These are phyloP conservation scores for Blomia tropicalis DNA, from an alignment of 2,888 invertebrate genomes.

Conservation along the genomic window DNA sequence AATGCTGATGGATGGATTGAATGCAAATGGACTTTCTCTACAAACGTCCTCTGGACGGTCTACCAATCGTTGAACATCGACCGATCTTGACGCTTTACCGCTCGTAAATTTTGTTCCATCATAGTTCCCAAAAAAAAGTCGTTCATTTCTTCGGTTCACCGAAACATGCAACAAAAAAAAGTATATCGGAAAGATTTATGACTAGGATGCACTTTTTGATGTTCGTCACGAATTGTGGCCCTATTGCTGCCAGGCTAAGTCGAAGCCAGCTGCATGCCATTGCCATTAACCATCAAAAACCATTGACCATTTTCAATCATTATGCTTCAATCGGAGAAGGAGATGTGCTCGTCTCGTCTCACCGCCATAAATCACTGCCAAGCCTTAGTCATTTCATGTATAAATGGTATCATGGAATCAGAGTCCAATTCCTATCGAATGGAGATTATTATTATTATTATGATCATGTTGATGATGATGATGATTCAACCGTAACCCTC, in stretches of 20 bases:
- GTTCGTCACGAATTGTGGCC: slow-evolving; percentile 10
- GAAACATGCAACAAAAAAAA: background rate
- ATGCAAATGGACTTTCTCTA: background rate
- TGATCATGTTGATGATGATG: too few species aligned
- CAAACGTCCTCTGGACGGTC: background rate
- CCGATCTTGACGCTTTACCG: too few species aligned
- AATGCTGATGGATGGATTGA: background rate
- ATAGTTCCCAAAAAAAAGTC: too few species aligned
- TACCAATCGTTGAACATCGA: too few species aligned
- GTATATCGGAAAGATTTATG: slow-evolving; percentile 1
- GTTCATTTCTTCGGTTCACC: too few species aligned
- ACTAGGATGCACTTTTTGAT: background rate
- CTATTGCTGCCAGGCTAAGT: background rate
- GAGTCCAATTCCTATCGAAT: too few species aligned
- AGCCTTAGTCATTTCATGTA: background rate
- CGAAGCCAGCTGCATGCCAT: background rate
- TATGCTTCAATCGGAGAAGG: background rate
- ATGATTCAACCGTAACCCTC: too few species aligned
- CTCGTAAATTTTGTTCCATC: slow-evolving; percentile 9
- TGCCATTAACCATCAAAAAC: background rate
- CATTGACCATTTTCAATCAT: background rate
- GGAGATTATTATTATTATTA: too few species aligned
- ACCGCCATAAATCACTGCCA: background rate
- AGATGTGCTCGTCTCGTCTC: background rate
- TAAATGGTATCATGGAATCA: too few species aligned